Conservation (phyloP, 2,888 invertebrate species). For the Drosophila quasianomalipes region DNA sequence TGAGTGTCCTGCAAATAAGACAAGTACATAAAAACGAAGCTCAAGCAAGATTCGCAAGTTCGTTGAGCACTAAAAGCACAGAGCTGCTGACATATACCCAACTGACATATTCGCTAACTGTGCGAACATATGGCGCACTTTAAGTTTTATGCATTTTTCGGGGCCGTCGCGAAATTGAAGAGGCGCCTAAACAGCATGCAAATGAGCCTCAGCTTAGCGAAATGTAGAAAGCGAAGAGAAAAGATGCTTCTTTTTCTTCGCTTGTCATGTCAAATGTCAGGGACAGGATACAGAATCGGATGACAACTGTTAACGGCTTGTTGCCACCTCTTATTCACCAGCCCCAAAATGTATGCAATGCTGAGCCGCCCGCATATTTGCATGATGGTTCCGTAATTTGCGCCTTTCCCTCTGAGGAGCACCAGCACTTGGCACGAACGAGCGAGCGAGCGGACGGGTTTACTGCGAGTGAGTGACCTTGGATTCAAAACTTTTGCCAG, state of each 20-base stretch:
- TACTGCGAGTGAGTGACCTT: conserved; percentile 28
- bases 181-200: conserved; percentile 65
- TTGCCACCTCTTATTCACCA: conserved; percentile 32
- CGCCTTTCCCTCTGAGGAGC: conserved; percentile 7
- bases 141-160: conserved; percentile 54
- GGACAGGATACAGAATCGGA: conserved; percentile 23
- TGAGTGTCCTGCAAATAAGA: conserved; percentile 32
- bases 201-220: conserved; percentile 44
- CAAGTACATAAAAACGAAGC: background rate
- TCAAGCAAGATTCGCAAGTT: conserved; percentile 4
- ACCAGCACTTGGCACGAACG: conserved; percentile 12
- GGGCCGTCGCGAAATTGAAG: conserved; percentile 38
- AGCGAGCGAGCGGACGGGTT: background rate
- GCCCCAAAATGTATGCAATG: conserved; percentile 54
- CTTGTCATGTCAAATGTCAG: conserved; percentile 44
- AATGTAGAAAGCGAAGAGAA: background rate
- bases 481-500: conserved; percentile 42
- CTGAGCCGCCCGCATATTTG: conserved; percentile 73
- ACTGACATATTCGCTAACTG: background rate
- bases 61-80: conserved; percentile 8
- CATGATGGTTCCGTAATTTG: conserved; percentile 53
- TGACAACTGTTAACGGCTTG: conserved; percentile 73
- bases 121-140: conserved; percentile 57
- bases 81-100: background rate
- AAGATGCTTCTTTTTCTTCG: conserved; percentile 10